Evolutionary conservation across 2,888 invertebrate species (phyloP), one percentile per base, ranked within the genome.

Genomic region (Zaprionus bogoriensis): DNA sequence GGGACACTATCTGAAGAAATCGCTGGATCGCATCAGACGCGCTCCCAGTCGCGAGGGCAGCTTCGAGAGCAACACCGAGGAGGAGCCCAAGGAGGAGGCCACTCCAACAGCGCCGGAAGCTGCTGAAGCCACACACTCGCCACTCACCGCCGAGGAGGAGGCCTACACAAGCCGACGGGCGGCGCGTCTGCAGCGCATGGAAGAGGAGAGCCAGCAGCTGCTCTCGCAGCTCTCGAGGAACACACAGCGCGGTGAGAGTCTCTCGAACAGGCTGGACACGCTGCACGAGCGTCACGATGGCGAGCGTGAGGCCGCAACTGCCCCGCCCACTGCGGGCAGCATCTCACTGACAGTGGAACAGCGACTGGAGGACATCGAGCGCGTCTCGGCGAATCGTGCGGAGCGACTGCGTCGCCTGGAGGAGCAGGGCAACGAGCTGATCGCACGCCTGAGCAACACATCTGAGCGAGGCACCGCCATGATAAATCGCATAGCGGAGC

Each of bases 151-250:
- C 1, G 71, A 87, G 12, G 90, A 91, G 52, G 81, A 89, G 28
- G 88, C 82, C 0, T 90, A 89, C 28, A 88, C 88, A 0, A 62
- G 78, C 1, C 83, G 85, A 0, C 75, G 90, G 2, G 74, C 90
- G 0, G 90, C 89, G 2, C 82, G 88, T 3, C 64, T 85, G 32
- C 91, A 74, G 88, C 90, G 94, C 44, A 91, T 97, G 50, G 97
- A 97, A 90, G 95, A 96, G 77, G 96, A 97, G 89, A 95, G 96
- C 12, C 94, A 94, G 75, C 93, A 94, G 70, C 91, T 97, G 10
- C 93, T 96, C 39, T 58, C 69, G 0, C 86, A 80, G 45, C 76
- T 90, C 2, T 66, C 89, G 0, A 75, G 75, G 25, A 89, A 88
- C 28, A 71, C 82, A 12, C 78, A 88, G 38, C 88, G 89, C 2